Evolutionary conservation across 2,888 invertebrate genomes (phyloP), one percentile per base, ranked within the genome.

Genomic region (Cotesia congregata): DNA sequence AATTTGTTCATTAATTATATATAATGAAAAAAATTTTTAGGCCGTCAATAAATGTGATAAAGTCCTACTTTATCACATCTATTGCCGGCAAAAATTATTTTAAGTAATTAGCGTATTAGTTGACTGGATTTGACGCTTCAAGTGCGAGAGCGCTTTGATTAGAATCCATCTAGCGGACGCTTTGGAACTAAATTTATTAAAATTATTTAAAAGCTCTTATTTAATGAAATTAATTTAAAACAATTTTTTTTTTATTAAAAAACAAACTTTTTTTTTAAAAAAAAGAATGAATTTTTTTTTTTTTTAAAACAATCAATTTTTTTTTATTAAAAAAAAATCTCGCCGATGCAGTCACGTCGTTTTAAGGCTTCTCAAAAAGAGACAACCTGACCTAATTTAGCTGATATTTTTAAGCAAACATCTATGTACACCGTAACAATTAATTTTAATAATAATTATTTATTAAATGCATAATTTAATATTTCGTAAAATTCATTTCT

Each of bases 271-370:
- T n/a, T n/a, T n/a, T n/a, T n/a, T n/a, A n/a, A n/a, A 30, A 30
- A 30, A 30, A 30, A 30, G 1, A 30, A 30, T 30, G 30, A 30
- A 30, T 30, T 30, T 30, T 30, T 30, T 3, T 30, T 5, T n/a
- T n/a, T 5, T 4, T 30, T 30, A 30, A 30, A 30, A 4, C 30
- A 3, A 30, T 30, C 3, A 30, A 30, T 30, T 30, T 30, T 30
- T 30, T 30, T 30, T 30, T 30, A 30, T 30, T 3, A 30, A 20
- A 62, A 12, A 71, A 71, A 59, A 30, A 59, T 38, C 50, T 65
- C 65, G n/a, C 30, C 67, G 65, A 73, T 67, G 50, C 72, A 73
- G 72, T 73, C 72, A 65, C 72, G 9, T 17, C 20, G 65, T 41
- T 73, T 12, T 50, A 62, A 72, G 40, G 40, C 40, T 62, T 71